A percentile compares a stretch with the other conserved stretches of the same genome.
phyloP scores from a whole-genome alignment of 2,797 vertebrate species.

The Clamator glandarius region DNA sequence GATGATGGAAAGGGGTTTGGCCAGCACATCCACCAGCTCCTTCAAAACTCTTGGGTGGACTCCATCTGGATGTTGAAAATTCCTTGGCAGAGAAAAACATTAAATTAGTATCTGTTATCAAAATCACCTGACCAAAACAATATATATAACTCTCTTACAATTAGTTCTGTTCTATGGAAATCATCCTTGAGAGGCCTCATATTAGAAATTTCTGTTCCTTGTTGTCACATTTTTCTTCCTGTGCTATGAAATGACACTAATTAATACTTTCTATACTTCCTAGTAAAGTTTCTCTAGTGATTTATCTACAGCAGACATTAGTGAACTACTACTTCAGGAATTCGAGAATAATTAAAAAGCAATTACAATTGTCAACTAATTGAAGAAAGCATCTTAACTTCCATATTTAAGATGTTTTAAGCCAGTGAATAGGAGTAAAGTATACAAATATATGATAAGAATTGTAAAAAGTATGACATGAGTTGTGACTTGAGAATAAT shows the following conservation, averaged over 20 bases:
- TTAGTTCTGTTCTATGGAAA: background rate
- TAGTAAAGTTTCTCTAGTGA: background rate
- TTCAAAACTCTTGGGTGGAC: too few species aligned
- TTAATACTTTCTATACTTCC: background rate
- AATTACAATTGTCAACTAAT: background rate
- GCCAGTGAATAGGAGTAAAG: background rate
- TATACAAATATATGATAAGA: background rate
- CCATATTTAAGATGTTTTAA: background rate
- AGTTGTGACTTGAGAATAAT: background rate
- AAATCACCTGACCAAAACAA: background rate
- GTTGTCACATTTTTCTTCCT: background rate
- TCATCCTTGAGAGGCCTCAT: background rate
- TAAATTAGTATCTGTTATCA: background rate
- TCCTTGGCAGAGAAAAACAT: background rate
- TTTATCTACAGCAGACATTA: background rate
- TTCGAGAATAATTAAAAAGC: background rate
- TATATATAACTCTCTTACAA: background rate
- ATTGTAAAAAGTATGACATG: background rate
- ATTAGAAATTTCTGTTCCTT: background rate
- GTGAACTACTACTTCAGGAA: rapidly evolving
- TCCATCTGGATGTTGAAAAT: background rate
- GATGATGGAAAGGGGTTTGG: too few species aligned
- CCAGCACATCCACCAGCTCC: too few species aligned
- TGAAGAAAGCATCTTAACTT: background rate
- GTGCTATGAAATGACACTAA: background rate